Evolutionary conservation across 2,888 invertebrate species (phyloP).

Genomic region (Tanypteryx hageni): DNA sequence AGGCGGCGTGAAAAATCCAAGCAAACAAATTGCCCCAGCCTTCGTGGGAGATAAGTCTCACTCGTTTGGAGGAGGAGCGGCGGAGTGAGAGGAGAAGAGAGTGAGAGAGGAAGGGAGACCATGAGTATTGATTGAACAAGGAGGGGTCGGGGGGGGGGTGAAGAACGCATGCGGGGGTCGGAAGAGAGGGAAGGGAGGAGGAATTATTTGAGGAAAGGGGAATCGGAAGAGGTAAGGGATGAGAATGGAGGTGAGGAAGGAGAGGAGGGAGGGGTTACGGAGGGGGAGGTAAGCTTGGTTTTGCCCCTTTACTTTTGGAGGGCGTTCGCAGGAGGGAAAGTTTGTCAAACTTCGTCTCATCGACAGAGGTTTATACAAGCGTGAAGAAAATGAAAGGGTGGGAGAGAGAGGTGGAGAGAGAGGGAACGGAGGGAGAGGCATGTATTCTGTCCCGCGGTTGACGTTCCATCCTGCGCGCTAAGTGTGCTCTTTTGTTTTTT

Average conservation of each 20-base stretch:
- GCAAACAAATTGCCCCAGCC: neutral
- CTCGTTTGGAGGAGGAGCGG: neutral
- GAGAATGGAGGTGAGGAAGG: neutral
- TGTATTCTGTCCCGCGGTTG: neutral
- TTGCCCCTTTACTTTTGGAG: neutral
- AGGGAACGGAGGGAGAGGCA: neutral
- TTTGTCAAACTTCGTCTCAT: constrained; percentile 16
- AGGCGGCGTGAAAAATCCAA: constrained; percentile 8
- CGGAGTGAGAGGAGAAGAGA: neutral
- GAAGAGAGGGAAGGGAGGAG: neutral
- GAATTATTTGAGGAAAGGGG: neutral
- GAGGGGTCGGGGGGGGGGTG: neutral
- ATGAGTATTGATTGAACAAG: neutral
- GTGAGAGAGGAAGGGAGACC: neutral
- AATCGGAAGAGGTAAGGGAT: neutral
- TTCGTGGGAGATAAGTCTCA: neutral
- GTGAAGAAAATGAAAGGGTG: neutral
- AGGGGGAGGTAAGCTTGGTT: neutral
- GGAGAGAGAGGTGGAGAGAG: neutral
- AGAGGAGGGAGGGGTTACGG: neutral
- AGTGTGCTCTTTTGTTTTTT: neutral
- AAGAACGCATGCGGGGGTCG: neutral
- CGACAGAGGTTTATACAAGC: neutral
- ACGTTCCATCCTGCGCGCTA: neutral
- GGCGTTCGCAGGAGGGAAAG: neutral